Conservation (phyloP, 1,140 invertebrate species). For the Latrodectus geometricus region DNA sequence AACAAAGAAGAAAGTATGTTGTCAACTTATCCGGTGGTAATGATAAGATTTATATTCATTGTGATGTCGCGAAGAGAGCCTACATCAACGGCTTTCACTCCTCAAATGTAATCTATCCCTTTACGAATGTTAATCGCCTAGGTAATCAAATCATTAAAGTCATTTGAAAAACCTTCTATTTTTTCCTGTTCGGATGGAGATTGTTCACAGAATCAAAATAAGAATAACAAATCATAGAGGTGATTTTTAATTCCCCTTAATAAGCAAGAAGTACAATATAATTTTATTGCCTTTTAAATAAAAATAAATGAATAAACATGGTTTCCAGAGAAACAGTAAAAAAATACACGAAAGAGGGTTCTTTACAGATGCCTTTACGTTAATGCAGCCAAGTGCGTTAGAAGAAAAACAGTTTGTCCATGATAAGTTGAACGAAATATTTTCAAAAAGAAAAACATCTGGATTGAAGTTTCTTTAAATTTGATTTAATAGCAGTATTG, state of each 20-base stretch:
- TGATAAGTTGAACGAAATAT: no score
- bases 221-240: neutral
- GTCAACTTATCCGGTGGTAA: no score
- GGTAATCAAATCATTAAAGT: neutral
- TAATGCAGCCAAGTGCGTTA: no score
- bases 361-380: no score
- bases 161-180: neutral
- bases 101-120: slow-evolving; percentile 12
- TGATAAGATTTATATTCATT: slow-evolving; percentile 30
- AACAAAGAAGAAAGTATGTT: no score
- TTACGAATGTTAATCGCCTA: neutral
- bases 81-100: slow-evolving; percentile 2
- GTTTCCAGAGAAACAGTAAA: no score
- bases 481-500: no score
- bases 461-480: no score
- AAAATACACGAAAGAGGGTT: no score
- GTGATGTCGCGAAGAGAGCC: slow-evolving; percentile 10
- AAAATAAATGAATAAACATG: neutral
- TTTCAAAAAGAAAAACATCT: neutral
- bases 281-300: neutral
- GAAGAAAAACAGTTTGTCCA: no score
- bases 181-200: no score
- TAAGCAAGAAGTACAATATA: no score
- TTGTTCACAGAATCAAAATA: neutral
- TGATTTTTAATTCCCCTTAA: slow-evolving; percentile 4